phyloP scores from a whole-genome alignment of 2,888 invertebrate species.

The Oxycera nigricornis region DNA sequence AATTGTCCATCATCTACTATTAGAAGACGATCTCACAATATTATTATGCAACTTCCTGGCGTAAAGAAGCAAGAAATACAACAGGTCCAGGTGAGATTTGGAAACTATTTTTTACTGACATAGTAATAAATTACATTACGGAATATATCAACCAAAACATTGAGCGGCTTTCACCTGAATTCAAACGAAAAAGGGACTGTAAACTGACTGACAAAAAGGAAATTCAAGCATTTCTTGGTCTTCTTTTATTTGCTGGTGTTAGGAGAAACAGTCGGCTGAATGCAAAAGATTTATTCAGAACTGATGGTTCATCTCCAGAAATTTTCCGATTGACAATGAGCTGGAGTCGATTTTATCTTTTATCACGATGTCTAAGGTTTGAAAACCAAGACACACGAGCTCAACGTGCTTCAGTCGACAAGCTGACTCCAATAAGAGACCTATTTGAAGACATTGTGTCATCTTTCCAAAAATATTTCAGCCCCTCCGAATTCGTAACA shows the following conservation, averaged over 20 bases:
- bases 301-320: constrained; percentile 21
- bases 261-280: constrained; percentile 44
- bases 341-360: constrained; percentile 41
- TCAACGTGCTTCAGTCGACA: constrained; percentile 28
- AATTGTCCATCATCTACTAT: not conserved
- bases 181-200: not conserved
- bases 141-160: not conserved
- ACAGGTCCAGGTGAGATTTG: not conserved
- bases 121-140: not conserved
- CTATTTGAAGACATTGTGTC: constrained; percentile 41
- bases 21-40: not conserved
- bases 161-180: not conserved
- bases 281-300: constrained; percentile 42
- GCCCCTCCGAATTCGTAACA: constrained; percentile 42
- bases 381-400: not conserved
- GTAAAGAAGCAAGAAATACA: not conserved
- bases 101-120: not conserved
- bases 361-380: constrained; percentile 42
- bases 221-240: constrained; percentile 43
- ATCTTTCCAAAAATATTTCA: constrained; percentile 41
- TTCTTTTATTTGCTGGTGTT: constrained; percentile 45
- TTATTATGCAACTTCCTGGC: not conserved
- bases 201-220: constrained; percentile 38
- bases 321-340: constrained; percentile 40
- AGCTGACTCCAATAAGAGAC: constrained; percentile 36